phyloP scores from a whole-genome alignment of 2,113 vertebrate species.

The Cettia cetti region DNA sequence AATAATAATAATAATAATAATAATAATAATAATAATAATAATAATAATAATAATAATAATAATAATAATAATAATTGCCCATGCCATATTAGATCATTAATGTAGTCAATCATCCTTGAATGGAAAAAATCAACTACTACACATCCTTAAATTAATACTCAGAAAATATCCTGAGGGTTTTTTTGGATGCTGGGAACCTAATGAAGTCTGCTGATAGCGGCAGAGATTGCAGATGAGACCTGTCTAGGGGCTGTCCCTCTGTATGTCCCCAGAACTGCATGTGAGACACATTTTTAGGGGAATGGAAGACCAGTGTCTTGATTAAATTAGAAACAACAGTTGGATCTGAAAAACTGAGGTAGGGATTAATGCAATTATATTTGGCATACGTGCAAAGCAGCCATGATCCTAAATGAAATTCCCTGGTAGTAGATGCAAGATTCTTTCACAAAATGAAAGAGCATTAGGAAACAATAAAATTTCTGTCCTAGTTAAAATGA shows the following conservation, averaged over 20 bases:
- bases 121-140: neutral
- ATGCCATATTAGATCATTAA: neutral
- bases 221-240: neutral
- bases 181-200: neutral
- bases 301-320: neutral
- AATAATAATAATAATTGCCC: neutral
- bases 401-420: neutral
- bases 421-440: neutral
- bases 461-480: neutral
- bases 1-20: too few species aligned
- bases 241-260: neutral
- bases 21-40: too few species aligned
- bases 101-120: neutral
- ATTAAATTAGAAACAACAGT: neutral
- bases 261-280: neutral
- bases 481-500: neutral
- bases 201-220: neutral
- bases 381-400: fast-evolving
- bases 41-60: too few species aligned
- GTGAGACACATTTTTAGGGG: neutral
- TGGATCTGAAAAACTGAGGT: neutral
- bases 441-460: neutral
- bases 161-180: neutral
- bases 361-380: neutral
- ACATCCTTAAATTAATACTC: neutral